Evolutionary conservation across 2,113 vertebrate species (phyloP).

Genomic region (Jaculus jaculus): DNA sequence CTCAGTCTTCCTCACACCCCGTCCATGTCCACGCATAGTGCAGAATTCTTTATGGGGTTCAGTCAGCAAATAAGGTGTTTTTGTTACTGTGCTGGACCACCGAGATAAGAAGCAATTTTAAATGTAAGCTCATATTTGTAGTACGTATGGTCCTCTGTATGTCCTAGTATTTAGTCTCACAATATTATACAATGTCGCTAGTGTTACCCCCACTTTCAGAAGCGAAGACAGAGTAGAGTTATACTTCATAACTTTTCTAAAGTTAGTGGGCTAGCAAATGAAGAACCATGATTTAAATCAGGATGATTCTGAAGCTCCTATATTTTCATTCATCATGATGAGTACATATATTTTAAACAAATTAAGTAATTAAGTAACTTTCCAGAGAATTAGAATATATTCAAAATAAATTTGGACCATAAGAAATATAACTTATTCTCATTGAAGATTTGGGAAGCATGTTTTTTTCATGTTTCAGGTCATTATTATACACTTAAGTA

Average conservation of each 20-base stretch:
- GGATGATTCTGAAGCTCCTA: background rate
- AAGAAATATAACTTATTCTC: conserved; percentile 52
- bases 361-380: background rate
- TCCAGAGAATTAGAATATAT: conserved; percentile 27
- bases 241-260: background rate
- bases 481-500: conserved; percentile 35
- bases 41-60: background rate
- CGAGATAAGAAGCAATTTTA: background rate
- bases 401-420: conserved; percentile 56
- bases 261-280: background rate
- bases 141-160: background rate
- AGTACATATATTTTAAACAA: background rate
- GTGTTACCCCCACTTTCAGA: conserved; percentile 20
- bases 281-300: background rate
- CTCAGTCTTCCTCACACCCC: background rate
- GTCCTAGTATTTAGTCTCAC: background rate
- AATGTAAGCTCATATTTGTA: background rate
- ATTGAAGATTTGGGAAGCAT: conserved; percentile 55
- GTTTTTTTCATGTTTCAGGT: conserved; percentile 23
- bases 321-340: background rate
- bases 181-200: background rate
- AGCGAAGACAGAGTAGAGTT: background rate
- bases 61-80: background rate
- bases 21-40: background rate
- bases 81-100: background rate